phyloP scores from a whole-genome alignment of 2,113 vertebrate genomes.

The Myiopsitta monachus region DNA sequence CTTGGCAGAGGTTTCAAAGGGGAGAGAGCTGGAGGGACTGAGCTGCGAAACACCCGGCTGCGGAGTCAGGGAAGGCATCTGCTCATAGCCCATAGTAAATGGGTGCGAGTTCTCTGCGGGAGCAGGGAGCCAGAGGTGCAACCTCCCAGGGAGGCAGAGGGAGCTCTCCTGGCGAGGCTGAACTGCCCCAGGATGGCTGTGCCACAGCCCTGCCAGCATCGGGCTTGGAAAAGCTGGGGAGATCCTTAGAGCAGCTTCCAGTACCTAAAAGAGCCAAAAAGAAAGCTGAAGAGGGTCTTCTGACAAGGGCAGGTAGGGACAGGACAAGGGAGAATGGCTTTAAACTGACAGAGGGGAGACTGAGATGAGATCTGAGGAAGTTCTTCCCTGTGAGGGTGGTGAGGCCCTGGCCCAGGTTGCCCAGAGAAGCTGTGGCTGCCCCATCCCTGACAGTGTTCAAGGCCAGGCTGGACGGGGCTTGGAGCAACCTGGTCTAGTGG shows the following conservation, averaged over 20 bases:
- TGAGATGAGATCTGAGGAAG: neutral
- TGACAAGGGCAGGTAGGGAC: neutral
- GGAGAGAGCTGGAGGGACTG: neutral
- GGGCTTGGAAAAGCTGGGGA: neutral
- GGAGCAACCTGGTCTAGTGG: neutral
- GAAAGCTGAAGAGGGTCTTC: neutral
- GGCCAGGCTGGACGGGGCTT: neutral
- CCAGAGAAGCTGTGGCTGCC: neutral
- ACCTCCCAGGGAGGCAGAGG: accelerated
- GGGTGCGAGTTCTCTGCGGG: neutral
- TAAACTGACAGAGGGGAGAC: neutral
- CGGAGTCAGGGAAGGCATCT: neutral
- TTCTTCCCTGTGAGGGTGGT: neutral
- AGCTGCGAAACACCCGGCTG: neutral
- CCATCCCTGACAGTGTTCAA: neutral
- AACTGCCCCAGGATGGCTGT: neutral
- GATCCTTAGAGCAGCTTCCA: neutral
- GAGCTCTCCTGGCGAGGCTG: neutral
- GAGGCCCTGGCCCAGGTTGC: neutral
- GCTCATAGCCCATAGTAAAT: no score
- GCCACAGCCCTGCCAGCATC: accelerated
- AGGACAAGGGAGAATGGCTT: neutral
- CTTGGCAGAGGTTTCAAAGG: neutral
- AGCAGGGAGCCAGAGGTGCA: neutral
- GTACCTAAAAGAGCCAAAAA: neutral